Evolutionary conservation across 1,140 invertebrate genomes (phyloP).

Genomic region (Nephila pilipes): DNA sequence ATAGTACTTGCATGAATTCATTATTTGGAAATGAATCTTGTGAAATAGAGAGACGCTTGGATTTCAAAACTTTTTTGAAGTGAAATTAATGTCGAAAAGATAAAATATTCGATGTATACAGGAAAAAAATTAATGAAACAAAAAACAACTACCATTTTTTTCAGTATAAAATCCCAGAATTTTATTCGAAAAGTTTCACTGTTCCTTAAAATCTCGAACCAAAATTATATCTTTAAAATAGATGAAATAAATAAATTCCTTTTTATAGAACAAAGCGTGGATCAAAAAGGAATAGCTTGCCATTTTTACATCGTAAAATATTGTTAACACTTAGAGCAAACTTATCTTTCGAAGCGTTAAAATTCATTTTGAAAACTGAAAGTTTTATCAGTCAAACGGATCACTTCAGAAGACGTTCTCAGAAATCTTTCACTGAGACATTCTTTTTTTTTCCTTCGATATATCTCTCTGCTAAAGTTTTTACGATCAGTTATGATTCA

Average conservation of each 20-base stretch:
- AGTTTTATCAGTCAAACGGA: constrained; percentile 10
- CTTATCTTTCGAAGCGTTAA: constrained; percentile 1
- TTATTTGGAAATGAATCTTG: too few relatives aligned
- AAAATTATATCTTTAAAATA: constrained; percentile 6
- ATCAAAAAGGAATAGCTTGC: constrained; percentile 1
- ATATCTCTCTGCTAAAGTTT: not conserved
- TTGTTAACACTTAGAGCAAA: constrained; percentile 5
- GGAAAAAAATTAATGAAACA: too few relatives aligned
- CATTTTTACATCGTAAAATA: constrained; percentile 8
- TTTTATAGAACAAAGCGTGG: not conserved
- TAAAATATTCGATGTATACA: too few relatives aligned
- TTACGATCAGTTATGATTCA: not conserved
- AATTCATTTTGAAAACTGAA: constrained; percentile 23
- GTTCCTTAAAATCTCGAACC: not conserved
- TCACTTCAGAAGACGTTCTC: not conserved
- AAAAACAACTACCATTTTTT: too few relatives aligned
- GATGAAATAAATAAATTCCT: not conserved
- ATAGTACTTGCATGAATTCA: too few relatives aligned
- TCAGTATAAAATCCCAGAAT: not conserved
- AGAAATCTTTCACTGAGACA: not conserved
- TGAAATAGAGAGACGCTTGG: too few relatives aligned
- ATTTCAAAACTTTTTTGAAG: too few relatives aligned
- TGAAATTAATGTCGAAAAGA: too few relatives aligned
- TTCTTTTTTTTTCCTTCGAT: not conserved
- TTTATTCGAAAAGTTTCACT: not conserved